Base-by-base conservation (phyloP, 2,888 invertebrate genomes). In the Aporophyla nigra region DNA sequence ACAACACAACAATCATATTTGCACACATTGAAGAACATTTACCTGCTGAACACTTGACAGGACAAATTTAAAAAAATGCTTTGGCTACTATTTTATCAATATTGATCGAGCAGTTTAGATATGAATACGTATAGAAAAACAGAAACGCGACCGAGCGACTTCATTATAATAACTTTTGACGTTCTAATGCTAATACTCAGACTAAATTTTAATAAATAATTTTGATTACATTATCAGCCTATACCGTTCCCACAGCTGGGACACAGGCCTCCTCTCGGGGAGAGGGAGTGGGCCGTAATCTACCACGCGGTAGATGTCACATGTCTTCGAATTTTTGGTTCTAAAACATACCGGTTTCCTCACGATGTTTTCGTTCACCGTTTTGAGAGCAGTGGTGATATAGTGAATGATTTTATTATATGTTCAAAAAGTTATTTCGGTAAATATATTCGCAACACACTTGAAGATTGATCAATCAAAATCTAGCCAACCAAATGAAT, bases 1-100 rank as follows among this genome's bases (percentile, higher is more conserved):
- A 86, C 82, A 78, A 86, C 74, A 70, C 46, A 70, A 74, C 46
- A 19, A 75, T 61, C 63, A 68, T 49, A 58, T 46, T 12, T 43
- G 58, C 19, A 53, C 51, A 53, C 58, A 49, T 40, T 70, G 33
- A 71, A 58, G 40, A 58, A 43, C 62, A 70, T 69, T 66, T 59
- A 74, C 40, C 0, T n/a, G 61, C 49, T 61, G 53, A 59, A 65
- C 51, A n/a, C 12, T 7, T 40, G 0, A 6, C 27, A 27, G 1
- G 33, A 33, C 33, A 19, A 33, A 49, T 19, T 19, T 27, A 58
- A 27, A 27, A n/a, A 14, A 51, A 19, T 19, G 5, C 5, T 1
- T n/a, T 49, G 12, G 19, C 49, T 33, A 27, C 9, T 27, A 51
- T 19, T 33, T 1, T 7, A 61, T 40, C n/a, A 3, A 40, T 21